Evolutionary conservation across 2,113 vertebrate species (phyloP).

Genomic region (Dromas ardeola): DNA sequence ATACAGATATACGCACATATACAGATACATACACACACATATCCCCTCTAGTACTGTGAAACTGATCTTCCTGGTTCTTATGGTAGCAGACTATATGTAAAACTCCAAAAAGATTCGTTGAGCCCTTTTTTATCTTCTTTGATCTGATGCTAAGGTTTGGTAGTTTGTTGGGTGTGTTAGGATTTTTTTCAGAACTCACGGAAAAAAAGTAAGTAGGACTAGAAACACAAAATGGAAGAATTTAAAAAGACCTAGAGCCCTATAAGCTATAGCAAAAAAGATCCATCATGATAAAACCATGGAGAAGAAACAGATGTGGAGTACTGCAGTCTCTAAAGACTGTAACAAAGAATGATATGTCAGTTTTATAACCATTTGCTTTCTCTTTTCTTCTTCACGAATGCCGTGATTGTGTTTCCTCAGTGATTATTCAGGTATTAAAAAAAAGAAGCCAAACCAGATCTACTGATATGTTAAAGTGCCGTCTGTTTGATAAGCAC

Average conservation of each 20-base stretch:
- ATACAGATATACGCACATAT: background rate
- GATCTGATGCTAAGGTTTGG: background rate
- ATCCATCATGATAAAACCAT: conserved; percentile 35
- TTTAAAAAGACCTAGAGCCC: conserved; percentile 26
- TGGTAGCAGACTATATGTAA: background rate
- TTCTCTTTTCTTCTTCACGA: conserved; percentile 26
- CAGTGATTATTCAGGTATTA: background rate
- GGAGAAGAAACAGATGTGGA: conserved; percentile 56
- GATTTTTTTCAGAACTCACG: background rate
- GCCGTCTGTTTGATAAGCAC: background rate
- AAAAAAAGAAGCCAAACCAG: background rate
- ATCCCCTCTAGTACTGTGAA: background rate
- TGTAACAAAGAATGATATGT: conserved; percentile 29
- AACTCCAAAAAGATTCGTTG: background rate
- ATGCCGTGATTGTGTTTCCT: conserved; percentile 17
- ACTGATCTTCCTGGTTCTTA: background rate
- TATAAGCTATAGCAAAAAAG: conserved; percentile 10
- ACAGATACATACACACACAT: background rate
- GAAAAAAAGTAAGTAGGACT: background rate
- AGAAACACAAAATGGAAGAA: conserved; percentile 27
- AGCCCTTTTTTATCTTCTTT: background rate
- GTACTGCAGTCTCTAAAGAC: conserved; percentile 1
- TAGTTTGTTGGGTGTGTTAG: background rate
- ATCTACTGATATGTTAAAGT: background rate
- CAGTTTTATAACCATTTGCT: conserved; percentile 28